These are phyloP conservation scores for Drosophila barbarae DNA, from an alignment of 2,888 invertebrate species.

Conservation along the genomic window DNA sequence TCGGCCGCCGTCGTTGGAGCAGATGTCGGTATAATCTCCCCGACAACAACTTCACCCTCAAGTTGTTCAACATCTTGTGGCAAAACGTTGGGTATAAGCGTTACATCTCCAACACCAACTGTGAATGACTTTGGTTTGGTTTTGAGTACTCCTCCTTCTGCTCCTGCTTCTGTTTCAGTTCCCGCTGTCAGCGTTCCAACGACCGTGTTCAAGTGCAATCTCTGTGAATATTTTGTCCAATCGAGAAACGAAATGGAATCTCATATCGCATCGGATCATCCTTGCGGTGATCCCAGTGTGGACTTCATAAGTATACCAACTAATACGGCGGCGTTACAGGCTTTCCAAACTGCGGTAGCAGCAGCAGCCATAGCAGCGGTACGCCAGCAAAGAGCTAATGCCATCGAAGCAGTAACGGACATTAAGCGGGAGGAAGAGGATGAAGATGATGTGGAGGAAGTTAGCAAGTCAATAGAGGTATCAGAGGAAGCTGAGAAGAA, in stretches of 20 bases:
- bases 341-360: conserved; percentile 78
- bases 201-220: conserved; percentile 78
- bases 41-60: conserved; percentile 56
- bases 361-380: conserved; percentile 75
- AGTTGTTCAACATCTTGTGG: conserved; percentile 53
- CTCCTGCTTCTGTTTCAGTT: conserved; percentile 4
- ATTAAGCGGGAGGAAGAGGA: conserved; percentile 66
- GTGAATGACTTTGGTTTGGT: conserved; percentile 25
- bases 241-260: conserved; percentile 75
- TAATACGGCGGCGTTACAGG: conserved; percentile 77
- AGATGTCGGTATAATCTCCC: conserved; percentile 49
- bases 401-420: conserved; percentile 13
- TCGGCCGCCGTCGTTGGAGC: conserved; percentile 9
- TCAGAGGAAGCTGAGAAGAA: background rate
- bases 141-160: background rate
- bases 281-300: conserved; percentile 63
- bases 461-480: conserved; percentile 1
- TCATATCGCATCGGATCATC: conserved; percentile 74
- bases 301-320: conserved; percentile 78
- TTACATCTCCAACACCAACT: conserved; percentile 34
- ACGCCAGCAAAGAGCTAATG: conserved; percentile 57
- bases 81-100: conserved; percentile 35
- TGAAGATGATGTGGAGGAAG: conserved; percentile 34
- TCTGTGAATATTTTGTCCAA: conserved; percentile 78
- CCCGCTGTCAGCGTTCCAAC: conserved; percentile 63